A percentile compares a stretch with the other conserved stretches of the same genome.
Conservation (phyloP, 2,888 invertebrate genomes). For the Phortica magna region DNA sequence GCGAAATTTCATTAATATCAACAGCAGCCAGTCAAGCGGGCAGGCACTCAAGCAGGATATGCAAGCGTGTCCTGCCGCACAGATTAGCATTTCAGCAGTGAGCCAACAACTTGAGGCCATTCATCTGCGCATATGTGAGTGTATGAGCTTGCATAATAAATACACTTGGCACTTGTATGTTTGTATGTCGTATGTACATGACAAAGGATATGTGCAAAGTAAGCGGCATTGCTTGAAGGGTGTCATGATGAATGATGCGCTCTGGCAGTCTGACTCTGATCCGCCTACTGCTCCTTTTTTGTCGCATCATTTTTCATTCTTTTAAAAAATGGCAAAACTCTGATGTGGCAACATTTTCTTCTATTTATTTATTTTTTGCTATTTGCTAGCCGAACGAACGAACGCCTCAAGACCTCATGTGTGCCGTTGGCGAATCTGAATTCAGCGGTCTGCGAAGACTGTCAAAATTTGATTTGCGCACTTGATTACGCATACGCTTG, state of each 20-base stretch:
- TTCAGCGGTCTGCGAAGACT: conserved; percentile 55
- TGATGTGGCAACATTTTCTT: conserved; percentile 21
- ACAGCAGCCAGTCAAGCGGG: background rate
- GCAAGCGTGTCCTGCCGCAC: conserved; percentile 14
- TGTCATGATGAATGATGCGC: conserved; percentile 72
- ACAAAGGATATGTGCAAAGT: background rate
- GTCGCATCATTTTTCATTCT: conserved; percentile 72
- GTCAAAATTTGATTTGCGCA: conserved; percentile 76
- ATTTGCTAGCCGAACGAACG: background rate
- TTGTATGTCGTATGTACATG: background rate
- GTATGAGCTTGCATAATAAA: conserved; percentile 73
- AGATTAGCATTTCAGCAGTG: conserved; percentile 70
- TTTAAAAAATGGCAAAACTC: conserved; percentile 62
- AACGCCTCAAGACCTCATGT: conserved; percentile 24
- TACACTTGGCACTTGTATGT: conserved; percentile 46
- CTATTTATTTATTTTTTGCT: background rate
- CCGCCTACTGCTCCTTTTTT: conserved; percentile 35
- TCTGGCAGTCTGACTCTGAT: background rate
- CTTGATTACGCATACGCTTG: conserved; percentile 63
- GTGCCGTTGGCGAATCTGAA: background rate
- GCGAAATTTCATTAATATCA: conserved; percentile 65
- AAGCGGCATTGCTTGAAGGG: conserved; percentile 40
- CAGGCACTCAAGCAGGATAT: background rate
- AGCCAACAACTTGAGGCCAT: conserved; percentile 47
- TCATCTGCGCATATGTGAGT: conserved; percentile 32